Evolutionary conservation across 2,113 vertebrate genomes (phyloP).

Genomic region (Cryptoleucopteryx plumbea): DNA sequence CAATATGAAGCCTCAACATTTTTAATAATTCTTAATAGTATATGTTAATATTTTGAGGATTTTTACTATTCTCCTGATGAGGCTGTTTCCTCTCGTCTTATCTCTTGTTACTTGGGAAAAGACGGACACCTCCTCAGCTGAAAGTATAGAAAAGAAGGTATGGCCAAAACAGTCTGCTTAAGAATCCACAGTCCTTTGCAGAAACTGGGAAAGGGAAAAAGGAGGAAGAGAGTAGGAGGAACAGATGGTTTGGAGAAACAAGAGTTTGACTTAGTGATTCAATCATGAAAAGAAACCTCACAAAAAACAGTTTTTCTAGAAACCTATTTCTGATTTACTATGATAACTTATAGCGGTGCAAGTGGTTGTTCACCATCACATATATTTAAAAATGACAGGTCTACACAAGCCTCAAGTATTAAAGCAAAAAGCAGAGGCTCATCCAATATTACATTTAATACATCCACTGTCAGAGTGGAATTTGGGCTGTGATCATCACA

Average conservation of each 20-base stretch:
- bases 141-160: not conserved
- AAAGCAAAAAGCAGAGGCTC: not conserved
- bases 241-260: not conserved
- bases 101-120: too few relatives aligned
- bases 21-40: not conserved
- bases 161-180: not conserved
- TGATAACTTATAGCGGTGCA: not conserved
- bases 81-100: too few relatives aligned
- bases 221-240: not conserved
- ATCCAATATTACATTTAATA: not conserved
- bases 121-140: too few relatives aligned
- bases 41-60: not conserved
- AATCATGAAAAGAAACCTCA: not conserved
- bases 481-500: not conserved
- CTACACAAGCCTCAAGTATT: not conserved
- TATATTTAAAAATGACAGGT: not conserved
- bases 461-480: fast-evolving
- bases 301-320: not conserved
- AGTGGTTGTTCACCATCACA: not conserved
- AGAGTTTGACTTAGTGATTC: not conserved
- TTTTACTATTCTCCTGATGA: not conserved
- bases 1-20: not conserved
- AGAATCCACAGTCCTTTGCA: not conserved
- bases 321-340: not conserved
- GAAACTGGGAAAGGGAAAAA: not conserved